Percentiles rank a stretch among this genome's conserved stretches.
Evolutionary conservation across 37 sponge, comb jelly and placozoan genomes (phyloP).

Genomic region (Haliclona indistincta): DNA sequence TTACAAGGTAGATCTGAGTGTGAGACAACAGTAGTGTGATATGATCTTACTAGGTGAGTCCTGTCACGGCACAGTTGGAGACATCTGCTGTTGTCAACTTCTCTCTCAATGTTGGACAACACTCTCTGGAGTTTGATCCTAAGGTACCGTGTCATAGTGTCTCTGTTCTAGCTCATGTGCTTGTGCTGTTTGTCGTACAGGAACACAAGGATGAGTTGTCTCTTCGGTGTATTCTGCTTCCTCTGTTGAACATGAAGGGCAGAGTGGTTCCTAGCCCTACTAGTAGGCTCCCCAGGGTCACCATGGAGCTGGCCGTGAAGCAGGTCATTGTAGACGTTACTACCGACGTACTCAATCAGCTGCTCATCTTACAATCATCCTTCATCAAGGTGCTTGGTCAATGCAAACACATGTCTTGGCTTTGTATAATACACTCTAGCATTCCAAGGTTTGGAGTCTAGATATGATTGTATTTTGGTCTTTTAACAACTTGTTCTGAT

Average conservation of each 20-base stretch:
- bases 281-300: conserved; percentile 21
- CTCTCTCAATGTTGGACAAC: conserved; percentile 34
- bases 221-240: conserved; percentile 54
- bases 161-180: no score
- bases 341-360: conserved; percentile 74
- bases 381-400: conserved; percentile 67
- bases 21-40: neutral
- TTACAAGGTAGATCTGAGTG: conserved; percentile 19
- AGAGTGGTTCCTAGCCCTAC: conserved; percentile 2
- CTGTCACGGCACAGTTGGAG: conserved; percentile 25
- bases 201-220: conserved; percentile 54
- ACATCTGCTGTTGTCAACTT: conserved; percentile 29
- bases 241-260: conserved; percentile 42
- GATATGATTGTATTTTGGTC: conserved; percentile 1
- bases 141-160: conserved; percentile 14
- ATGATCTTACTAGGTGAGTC: conserved; percentile 28
- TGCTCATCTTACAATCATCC: conserved; percentile 66
- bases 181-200: conserved; percentile 4
- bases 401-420: neutral
- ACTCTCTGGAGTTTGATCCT: conserved; percentile 52
- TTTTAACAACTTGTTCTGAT: neutral
- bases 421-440: neutral
- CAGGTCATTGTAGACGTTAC: conserved; percentile 65
- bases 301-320: conserved; percentile 47
- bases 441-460: no score